These are phyloP conservation scores for Buteo buteo DNA, from an alignment of 2,113 vertebrate species.

Conservation along the genomic window DNA sequence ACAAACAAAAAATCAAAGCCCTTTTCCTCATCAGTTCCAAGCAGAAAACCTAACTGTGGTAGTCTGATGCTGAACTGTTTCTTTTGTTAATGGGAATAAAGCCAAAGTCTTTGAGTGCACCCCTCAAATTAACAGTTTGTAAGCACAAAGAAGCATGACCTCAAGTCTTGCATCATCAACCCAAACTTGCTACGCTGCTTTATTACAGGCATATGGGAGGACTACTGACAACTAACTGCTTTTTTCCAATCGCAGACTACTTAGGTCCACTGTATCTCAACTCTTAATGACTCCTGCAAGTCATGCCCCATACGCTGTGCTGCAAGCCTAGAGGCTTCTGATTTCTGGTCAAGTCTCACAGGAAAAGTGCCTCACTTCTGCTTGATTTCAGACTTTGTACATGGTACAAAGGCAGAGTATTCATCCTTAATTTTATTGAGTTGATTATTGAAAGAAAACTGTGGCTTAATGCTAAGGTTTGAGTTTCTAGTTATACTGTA, in stretches of 20 bases:
- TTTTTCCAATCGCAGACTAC: not conserved
- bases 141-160: not conserved
- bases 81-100: not conserved
- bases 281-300: not conserved
- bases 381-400: not conserved
- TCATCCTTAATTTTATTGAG: rapidly evolving
- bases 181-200: not conserved
- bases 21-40: not conserved
- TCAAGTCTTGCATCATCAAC: not conserved
- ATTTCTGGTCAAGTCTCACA: not conserved
- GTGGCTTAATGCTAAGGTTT: not conserved
- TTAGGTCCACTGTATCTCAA: not conserved
- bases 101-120: not conserved
- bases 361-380: not conserved
- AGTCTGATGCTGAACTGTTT: not conserved
- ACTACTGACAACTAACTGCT: not conserved
- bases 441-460: not conserved
- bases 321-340: not conserved
- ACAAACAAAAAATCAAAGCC: not conserved
- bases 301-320: no score
- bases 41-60: not conserved
- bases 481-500: not conserved
- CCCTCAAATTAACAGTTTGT: not conserved
- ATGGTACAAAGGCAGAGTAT: not conserved
- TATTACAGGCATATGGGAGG: not conserved